Conservation (phyloP, 2,888 invertebrate species). For the Leptinotarsa rubiginosa region DNA sequence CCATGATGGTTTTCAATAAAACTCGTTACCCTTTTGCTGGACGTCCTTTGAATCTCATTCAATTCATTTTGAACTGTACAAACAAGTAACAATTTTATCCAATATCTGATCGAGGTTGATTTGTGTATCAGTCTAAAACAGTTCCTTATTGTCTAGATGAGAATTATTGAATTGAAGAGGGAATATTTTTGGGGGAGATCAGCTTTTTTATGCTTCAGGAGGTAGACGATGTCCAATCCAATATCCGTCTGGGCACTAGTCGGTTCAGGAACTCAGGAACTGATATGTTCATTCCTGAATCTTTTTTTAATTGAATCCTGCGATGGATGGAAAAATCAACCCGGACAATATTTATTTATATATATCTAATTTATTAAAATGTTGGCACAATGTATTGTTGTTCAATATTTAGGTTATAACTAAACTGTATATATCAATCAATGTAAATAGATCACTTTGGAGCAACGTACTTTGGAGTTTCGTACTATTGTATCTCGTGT, state of each 20-base stretch:
- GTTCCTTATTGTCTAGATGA: too few relatives aligned
- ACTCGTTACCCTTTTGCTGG: neutral
- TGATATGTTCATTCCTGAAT: neutral
- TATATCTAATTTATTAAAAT: constrained; percentile 40
- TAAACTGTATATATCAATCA: constrained; percentile 41
- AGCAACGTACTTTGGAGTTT: constrained; percentile 47
- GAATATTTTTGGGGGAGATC: too few relatives aligned
- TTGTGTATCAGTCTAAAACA: too few relatives aligned
- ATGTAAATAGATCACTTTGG: constrained; percentile 36
- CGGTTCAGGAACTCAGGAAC: neutral
- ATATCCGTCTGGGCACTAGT: neutral
- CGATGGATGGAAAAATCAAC: neutral
- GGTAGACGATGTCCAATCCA: neutral
- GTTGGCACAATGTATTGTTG: constrained; percentile 42
- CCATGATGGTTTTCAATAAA: too few relatives aligned
- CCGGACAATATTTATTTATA: constrained; percentile 35
- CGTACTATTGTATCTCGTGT: constrained; percentile 51
- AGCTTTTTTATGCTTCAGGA: too few relatives aligned
- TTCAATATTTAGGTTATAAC: constrained; percentile 43
- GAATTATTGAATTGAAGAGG: too few relatives aligned
- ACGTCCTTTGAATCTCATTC: neutral
- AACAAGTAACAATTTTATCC: too few relatives aligned
- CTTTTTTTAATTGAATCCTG: constrained; percentile 2
- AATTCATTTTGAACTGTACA: too few relatives aligned
- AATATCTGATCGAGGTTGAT: too few relatives aligned